Evolutionary conservation across 2,888 invertebrate genomes (phyloP).

Genomic region (Lithophane socia): DNA sequence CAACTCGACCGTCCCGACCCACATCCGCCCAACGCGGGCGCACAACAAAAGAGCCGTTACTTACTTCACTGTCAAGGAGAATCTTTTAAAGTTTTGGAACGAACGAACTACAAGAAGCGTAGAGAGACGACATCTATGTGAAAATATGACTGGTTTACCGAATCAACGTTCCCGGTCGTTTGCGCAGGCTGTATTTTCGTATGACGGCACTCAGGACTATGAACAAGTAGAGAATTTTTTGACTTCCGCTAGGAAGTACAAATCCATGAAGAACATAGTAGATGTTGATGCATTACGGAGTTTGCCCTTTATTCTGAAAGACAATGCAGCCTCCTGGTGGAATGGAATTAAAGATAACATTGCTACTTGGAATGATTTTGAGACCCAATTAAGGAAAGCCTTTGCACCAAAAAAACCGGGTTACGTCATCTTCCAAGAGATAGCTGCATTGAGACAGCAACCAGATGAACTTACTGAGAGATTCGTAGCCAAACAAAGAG

Average conservation of each 20-base stretch:
- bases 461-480: slow-evolving; percentile 52
- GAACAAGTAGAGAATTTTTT: slow-evolving; percentile 45
- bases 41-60: not conserved
- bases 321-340: slow-evolving; percentile 56
- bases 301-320: slow-evolving; percentile 46
- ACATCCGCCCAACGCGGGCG: no score
- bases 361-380: slow-evolving; percentile 52
- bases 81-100: not conserved
- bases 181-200: slow-evolving; percentile 47
- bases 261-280: slow-evolving; percentile 39
- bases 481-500: slow-evolving; percentile 51
- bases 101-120: not conserved
- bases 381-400: slow-evolving; percentile 26
- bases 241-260: slow-evolving; percentile 45
- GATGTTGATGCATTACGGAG: slow-evolving; percentile 51
- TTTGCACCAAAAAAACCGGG: slow-evolving; percentile 46
- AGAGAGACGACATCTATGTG: no score
- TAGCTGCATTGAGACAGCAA: slow-evolving; percentile 36
- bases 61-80: not conserved
- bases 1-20: slow-evolving; percentile 3
- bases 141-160: slow-evolving; percentile 24
- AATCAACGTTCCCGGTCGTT: slow-evolving; percentile 52
- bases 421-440: slow-evolving; percentile 42
- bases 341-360: slow-evolving; percentile 32
- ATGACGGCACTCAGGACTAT: slow-evolving; percentile 43